Conservation (phyloP, 2,888 invertebrate species). For the Tryphoninae sp. region DNA sequence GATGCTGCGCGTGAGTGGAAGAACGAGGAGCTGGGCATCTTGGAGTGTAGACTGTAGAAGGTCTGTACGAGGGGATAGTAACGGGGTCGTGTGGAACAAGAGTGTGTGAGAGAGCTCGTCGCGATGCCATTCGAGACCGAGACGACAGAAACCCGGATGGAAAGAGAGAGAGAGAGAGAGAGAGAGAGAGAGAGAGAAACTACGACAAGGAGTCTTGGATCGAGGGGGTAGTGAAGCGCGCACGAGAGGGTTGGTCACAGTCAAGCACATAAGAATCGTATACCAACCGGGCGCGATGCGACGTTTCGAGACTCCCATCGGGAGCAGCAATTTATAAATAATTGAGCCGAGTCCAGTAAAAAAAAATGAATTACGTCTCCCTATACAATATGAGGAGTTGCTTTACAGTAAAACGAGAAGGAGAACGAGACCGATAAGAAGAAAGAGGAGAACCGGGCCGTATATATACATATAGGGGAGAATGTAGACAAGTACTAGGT, state of each 20-base stretch:
- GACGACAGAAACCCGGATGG: slow-evolving; percentile 22
- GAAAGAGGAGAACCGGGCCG: slow-evolving; percentile 53
- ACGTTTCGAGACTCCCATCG: slow-evolving; percentile 68
- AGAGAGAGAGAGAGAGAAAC: not conserved
- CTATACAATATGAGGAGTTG: slow-evolving; percentile 81
- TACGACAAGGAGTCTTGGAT: slow-evolving; percentile 12
- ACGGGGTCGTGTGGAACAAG: slow-evolving; percentile 39
- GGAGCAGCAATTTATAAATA: slow-evolving; percentile 82
- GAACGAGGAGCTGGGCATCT: not conserved
- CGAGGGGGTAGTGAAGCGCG: slow-evolving; percentile 3
- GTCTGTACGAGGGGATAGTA: slow-evolving; percentile 49
- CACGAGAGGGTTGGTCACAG: slow-evolving; percentile 17
- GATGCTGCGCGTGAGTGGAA: not conserved
- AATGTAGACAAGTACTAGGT: slow-evolving; percentile 38
- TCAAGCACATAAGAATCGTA: not conserved
- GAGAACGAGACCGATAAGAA: slow-evolving; percentile 74
- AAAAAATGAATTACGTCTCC: slow-evolving; percentile 81
- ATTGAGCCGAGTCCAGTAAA: slow-evolving; percentile 81
- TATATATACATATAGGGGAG: slow-evolving; percentile 18
- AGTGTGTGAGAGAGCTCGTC: slow-evolving; percentile 43
- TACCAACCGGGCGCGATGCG: slow-evolving; percentile 26
- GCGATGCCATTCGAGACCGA: slow-evolving; percentile 58
- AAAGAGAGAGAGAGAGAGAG: slow-evolving; percentile 9
- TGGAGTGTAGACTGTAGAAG: slow-evolving; percentile 47
- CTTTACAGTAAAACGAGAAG: slow-evolving; percentile 80